Evolutionary conservation across 1,140 invertebrate genomes (phyloP), one percentile per base, ranked within the genome.

Genomic region (Halyomorpha halys): DNA sequence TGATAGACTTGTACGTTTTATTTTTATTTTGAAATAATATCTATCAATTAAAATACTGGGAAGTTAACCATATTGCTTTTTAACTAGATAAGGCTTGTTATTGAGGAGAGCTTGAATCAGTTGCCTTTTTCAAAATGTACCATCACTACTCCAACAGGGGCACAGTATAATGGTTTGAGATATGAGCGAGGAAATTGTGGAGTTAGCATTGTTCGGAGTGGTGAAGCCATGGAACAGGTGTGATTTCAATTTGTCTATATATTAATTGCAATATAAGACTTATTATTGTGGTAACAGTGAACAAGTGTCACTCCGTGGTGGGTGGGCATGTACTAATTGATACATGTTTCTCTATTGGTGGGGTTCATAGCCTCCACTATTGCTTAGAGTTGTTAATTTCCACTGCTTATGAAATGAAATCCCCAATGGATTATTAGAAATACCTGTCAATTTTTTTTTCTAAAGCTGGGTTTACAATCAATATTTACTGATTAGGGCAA

Each of bases 71-170:
- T 62, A 39, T 39, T 6, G 34, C 34, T 39, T 39, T 39, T 39
- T 64, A 21, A 68, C 44, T 73, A 95, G 73, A 97, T 97, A 71
- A 82, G 94, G 23, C 77, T 98, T 59, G 93, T 99, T 5, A 96
- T 99, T 68, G 97, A 99, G 78, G 96, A 98, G 78, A 97, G 94
- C 69, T 79, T 99, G 39, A 98, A 99, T 76, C 93, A 97, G 72
- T 78, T 99, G 53, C 95, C 96, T 25, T 98, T 97, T 74, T 85
- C 86, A 11, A 85, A 90, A 74, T 89, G 86, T 74, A 82, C 86
- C 66, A 87, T 99, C 5, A 87, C 86, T 18, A 99, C 97, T 30
- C 97, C 97, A 3, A 98, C 95, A 16, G 91, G 85, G 68, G 87
- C 87, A 60, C 77, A 82, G 18, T 99, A 98, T 74, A 81, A 92